Evolutionary conservation across 2,113 vertebrate genomes (phyloP).

Genomic region (Hirundichthys speculiger): DNA sequence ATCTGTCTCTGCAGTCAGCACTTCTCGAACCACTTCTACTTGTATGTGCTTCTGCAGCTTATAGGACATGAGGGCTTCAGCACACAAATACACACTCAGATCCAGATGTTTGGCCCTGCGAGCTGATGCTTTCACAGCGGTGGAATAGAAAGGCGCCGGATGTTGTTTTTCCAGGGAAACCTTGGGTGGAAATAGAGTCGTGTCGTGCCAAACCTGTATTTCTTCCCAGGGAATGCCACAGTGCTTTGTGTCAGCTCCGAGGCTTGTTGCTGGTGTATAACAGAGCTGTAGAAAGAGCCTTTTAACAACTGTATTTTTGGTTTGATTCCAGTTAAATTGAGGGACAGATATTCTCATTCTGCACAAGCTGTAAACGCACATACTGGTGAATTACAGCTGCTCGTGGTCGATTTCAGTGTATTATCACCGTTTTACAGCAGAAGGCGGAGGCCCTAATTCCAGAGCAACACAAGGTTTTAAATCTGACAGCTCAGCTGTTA

Average conservation of each 20-base stretch:
- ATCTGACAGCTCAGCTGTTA: slow-evolving; percentile 51
- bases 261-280: no score
- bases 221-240: no score
- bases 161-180: no score
- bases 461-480: slow-evolving; percentile 42
- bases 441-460: slow-evolving; percentile 33
- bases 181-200: no score
- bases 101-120: slow-evolving; percentile 15
- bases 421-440: slow-evolving; percentile 50
- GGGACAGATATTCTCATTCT: not conserved
- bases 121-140: slow-evolving; percentile 48
- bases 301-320: not conserved
- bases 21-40: no score
- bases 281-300: no score
- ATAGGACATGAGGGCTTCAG: not conserved
- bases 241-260: no score
- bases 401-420: slow-evolving; percentile 27
- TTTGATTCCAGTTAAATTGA: slow-evolving; percentile 2
- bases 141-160: slow-evolving; percentile 44
- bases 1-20: no score
- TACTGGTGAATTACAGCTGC: slow-evolving; percentile 16
- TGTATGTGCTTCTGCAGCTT: not conserved
- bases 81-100: slow-evolving; percentile 9
- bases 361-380: slow-evolving; percentile 6
- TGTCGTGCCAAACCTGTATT: slow-evolving; percentile 63